A percentile compares a stretch with the other conserved stretches of the same genome.
phyloP scores from a whole-genome alignment of 2,113 vertebrate genomes.

The Taurulus bubalis region DNA sequence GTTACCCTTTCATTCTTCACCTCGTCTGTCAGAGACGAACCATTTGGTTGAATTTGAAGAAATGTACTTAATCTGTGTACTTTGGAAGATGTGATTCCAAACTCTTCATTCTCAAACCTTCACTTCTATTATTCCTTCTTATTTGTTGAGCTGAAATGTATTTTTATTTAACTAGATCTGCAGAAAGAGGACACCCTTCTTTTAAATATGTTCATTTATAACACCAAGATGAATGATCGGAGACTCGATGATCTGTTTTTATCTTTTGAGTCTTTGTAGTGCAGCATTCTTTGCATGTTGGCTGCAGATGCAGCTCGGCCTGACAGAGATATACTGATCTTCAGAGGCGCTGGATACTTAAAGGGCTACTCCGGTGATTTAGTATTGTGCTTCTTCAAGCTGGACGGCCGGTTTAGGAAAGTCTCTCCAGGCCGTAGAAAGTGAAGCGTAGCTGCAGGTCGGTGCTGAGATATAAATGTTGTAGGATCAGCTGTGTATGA shows the following conservation, averaged over 20 bases:
- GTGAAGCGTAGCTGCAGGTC: background rate
- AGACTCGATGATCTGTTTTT: background rate
- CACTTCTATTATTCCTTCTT: background rate
- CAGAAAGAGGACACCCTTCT: background rate
- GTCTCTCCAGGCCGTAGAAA: background rate
- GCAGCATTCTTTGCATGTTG: conserved; percentile 16
- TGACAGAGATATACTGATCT: conserved; percentile 9
- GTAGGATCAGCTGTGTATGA: background rate
- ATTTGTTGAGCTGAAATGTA: background rate
- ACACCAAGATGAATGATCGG: background rate
- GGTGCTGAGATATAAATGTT: background rate
- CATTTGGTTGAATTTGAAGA: background rate
- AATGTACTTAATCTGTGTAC: background rate
- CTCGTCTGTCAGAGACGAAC: background rate
- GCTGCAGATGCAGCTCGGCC: conserved; percentile 19
- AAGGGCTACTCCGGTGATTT: background rate
- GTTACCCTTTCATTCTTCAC: background rate
- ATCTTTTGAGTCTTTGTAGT: background rate
- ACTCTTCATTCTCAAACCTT: background rate
- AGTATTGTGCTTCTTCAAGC: background rate
- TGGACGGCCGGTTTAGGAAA: background rate
- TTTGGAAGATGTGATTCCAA: background rate
- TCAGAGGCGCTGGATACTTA: conserved; percentile 12
- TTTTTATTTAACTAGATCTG: background rate
- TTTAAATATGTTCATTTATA: background rate